Evolutionary conservation across 2,113 vertebrate species (phyloP).

Genomic region (Myiagra hebetior): DNA sequence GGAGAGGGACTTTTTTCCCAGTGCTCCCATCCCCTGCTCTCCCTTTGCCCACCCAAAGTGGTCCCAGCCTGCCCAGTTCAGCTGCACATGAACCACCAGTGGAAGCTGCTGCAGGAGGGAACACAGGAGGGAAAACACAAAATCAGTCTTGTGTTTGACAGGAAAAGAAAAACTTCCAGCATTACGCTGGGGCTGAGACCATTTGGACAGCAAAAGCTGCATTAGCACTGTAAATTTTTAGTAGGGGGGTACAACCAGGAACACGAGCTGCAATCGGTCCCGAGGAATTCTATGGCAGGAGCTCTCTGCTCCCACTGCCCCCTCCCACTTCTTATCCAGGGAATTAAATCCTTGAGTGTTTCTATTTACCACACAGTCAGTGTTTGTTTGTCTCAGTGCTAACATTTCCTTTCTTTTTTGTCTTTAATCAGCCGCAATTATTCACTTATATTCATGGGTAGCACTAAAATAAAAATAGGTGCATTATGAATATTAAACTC

Average conservation of each 20-base stretch:
- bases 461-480: conserved; percentile 65
- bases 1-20: not conserved
- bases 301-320: conserved; percentile 8
- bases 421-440: conserved; percentile 71
- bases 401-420: conserved; percentile 61
- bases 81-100: not conserved
- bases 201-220: conserved; percentile 33
- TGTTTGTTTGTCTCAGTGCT: conserved; percentile 59
- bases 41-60: not conserved
- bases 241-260: conserved; percentile 22
- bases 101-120: not conserved
- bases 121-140: not conserved
- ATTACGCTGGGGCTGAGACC: not conserved
- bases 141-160: not conserved
- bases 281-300: conserved; percentile 42
- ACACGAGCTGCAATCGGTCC: not conserved
- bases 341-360: conserved; percentile 66
- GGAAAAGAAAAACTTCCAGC: not conserved
- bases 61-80: not conserved
- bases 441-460: conserved; percentile 62
- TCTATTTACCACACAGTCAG: conserved; percentile 65
- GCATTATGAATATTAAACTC: conserved; percentile 51
- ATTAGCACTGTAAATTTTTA: conserved; percentile 44
- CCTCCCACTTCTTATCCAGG: conserved; percentile 25
- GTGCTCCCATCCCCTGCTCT: not conserved